Evolutionary conservation across 2,797 vertebrate genomes (phyloP), one percentile per base, ranked within the genome.

Genomic region (Masticophis lateralis): DNA sequence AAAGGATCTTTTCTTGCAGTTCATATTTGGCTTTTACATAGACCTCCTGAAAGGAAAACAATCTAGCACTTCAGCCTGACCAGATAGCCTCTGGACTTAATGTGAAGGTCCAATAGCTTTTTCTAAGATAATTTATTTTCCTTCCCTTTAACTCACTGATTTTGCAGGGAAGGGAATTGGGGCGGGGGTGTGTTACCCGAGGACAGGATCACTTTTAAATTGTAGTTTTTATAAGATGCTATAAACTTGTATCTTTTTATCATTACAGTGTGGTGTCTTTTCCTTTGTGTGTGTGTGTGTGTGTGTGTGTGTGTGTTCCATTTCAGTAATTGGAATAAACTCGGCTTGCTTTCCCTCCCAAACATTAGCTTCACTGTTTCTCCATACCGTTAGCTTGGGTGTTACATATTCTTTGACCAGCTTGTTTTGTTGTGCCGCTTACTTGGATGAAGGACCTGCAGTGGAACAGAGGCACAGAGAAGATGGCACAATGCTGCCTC

Each of bases 151-250:
- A 97, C 96, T 97, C 91, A 97, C 95, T 97, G 96, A 96, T 97
- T 97, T 97, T 97, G 94, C 95, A 91, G 95, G 90, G 94, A 95
- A 96, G 92, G 88, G 88, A 32, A 94, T 92, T 96, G 94, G 91
- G 91, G 94, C 92, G 94, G 92, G 95, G 94, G 91, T 95, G 94
- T 93, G 89, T 90, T 91, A 86, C 90, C 90, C 93, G 51, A 66
- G 90, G 66, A 95, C 95, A 96, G 96, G 94, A 96, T 94, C 96
- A 96, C 96, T 97, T 97, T 97, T 97, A 97, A 97, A 96, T 96
- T 95, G 97, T 97, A 97, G 97, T 97, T 97, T 97, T 97, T 97
- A 96, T 97, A 97, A 97, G 95, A 96, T 97, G 96, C 97, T 97
- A 97, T 96, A 97, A 97, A 97, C 96, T 96, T 96, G 97, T 97